phyloP scores from a whole-genome alignment of 2,888 invertebrate species.

The Tanypteryx hageni region DNA sequence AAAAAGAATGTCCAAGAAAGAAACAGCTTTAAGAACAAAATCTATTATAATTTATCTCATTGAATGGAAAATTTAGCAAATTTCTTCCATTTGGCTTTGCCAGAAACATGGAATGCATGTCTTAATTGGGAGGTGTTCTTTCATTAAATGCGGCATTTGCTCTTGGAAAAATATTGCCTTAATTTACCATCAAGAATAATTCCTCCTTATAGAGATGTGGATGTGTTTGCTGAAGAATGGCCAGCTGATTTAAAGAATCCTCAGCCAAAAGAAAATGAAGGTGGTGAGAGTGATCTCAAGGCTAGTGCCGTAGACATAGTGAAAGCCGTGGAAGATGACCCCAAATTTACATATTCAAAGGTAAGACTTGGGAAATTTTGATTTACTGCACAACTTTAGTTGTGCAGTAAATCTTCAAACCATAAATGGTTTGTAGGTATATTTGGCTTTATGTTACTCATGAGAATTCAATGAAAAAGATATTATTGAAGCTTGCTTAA shows the following conservation, averaged over 20 bases:
- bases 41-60: no score
- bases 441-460: background rate
- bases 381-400: background rate
- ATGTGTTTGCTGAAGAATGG: conserved; percentile 48
- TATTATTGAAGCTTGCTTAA: no score
- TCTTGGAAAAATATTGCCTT: background rate
- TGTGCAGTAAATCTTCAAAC: no score
- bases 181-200: background rate
- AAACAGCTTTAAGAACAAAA: no score
- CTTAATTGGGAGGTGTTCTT: no score
- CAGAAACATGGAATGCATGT: no score
- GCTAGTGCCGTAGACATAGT: conserved; percentile 80
- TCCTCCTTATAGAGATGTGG: conserved; percentile 39
- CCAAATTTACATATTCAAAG: conserved; percentile 84
- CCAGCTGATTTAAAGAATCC: conserved; percentile 50
- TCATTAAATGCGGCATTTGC: background rate
- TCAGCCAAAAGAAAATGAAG: conserved; percentile 66
- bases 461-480: no score
- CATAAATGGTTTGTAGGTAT: background rate
- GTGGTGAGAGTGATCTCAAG: conserved; percentile 65
- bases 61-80: no score
- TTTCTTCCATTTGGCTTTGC: no score
- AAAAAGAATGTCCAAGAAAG: no score
- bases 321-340: conserved; percentile 79
- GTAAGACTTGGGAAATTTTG: no score